These are phyloP conservation scores for Loripinus fragilis DNA, from an alignment of 2,888 invertebrate genomes.

Conservation along the genomic window DNA sequence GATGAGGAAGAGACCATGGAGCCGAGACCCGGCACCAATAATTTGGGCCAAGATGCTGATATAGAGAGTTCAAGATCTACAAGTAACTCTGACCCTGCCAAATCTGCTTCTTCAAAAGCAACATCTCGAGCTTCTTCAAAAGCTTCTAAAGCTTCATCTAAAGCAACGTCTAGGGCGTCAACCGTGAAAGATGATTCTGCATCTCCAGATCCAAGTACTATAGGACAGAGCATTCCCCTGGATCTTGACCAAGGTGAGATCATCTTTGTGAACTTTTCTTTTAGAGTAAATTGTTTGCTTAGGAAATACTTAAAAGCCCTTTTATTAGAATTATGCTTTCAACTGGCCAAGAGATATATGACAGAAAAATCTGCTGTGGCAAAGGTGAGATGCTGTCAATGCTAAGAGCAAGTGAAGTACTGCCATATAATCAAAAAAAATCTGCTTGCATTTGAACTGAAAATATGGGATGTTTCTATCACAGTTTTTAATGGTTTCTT, in stretches of 20 bases:
- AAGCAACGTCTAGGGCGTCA: neutral
- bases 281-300: too few species aligned
- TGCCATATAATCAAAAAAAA: too few species aligned
- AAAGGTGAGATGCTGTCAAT: too few species aligned
- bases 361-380: too few species aligned
- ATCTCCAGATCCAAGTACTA: neutral
- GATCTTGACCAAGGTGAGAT: neutral
- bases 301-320: too few species aligned
- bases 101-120: neutral
- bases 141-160: neutral
- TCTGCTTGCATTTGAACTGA: too few species aligned
- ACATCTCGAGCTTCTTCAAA: conserved; percentile 13
- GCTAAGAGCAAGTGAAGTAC: too few species aligned
- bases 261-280: too few species aligned
- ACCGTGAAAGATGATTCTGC: neutral
- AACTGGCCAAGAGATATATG: too few species aligned
- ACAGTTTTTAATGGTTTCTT: too few species aligned
- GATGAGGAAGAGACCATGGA: conserved; percentile 36
- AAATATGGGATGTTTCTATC: too few species aligned
- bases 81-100: neutral
- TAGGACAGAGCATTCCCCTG: conserved; percentile 1
- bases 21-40: conserved; percentile 17
- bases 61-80: neutral
- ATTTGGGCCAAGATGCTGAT: conserved; percentile 22
- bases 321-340: too few species aligned